phyloP scores from a whole-genome alignment of 2,888 invertebrate genomes.

The Dioctria linearis region DNA sequence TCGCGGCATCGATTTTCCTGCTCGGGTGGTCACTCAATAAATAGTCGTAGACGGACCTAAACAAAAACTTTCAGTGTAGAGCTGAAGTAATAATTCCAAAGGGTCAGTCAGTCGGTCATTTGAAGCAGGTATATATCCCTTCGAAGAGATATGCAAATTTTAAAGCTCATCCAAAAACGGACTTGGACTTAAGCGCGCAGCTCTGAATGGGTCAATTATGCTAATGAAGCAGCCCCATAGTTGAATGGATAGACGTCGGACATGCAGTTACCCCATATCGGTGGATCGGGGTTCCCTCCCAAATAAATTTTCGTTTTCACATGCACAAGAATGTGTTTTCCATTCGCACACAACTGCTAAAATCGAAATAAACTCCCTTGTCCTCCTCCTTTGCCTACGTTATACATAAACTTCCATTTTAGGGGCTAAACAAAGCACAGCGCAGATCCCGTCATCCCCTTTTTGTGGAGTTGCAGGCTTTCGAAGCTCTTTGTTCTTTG shows the following conservation, averaged over 20 bases:
- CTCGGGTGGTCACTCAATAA: conserved; percentile 47
- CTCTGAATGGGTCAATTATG: conserved; percentile 52
- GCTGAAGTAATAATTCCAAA: conserved; percentile 47
- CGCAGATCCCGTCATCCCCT: conserved; percentile 28
- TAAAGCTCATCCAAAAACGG: conserved; percentile 52
- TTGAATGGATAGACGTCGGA: conserved; percentile 47
- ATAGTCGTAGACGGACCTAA: conserved; percentile 13
- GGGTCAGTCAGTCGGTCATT: conserved; percentile 53
- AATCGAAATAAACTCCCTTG: conserved; percentile 30
- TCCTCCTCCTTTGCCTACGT: not conserved
- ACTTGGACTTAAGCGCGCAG: conserved; percentile 49
- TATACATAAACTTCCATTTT: not conserved
- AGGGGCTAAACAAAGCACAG: conserved; percentile 11
- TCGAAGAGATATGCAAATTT: conserved; percentile 44
- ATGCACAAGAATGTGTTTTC: conserved; percentile 46
- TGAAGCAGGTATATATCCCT: conserved; percentile 9
- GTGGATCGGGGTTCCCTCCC: not conserved
- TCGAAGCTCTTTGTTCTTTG: conserved; percentile 16
- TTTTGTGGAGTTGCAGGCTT: not conserved
- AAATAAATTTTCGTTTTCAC: conserved; percentile 11
- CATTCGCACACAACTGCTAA: conserved; percentile 35
- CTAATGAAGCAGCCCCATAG: conserved; percentile 20
- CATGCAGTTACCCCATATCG: conserved; percentile 46
- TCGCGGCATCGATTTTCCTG: conserved; percentile 29
- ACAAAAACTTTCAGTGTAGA: conserved; percentile 23